These are phyloP conservation scores for Syrphus vitripennis DNA, from an alignment of 2,888 invertebrate genomes.

Conservation along the genomic window DNA sequence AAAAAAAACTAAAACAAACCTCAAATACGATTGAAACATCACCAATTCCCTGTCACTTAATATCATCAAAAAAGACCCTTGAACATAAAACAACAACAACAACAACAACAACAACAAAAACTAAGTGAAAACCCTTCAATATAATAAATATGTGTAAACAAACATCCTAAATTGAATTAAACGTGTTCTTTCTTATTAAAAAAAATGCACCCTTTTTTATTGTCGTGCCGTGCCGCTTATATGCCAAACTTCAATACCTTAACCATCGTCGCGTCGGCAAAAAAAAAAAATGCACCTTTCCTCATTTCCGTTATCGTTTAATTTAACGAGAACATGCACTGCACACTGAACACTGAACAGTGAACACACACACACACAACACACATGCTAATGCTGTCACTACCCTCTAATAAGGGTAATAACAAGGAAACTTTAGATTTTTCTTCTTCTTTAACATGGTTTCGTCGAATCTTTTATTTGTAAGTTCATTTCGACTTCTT, in stretches of 20 bases:
- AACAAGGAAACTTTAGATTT: slow-evolving; percentile 43
- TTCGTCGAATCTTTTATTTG: background rate
- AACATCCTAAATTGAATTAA: slow-evolving; percentile 53
- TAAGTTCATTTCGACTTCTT: background rate
- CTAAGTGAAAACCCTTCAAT: background rate
- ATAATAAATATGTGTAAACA: background rate
- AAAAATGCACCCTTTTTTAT: background rate
- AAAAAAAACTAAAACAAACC: background rate
- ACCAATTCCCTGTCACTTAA: background rate
- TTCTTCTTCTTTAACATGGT: slow-evolving; percentile 11
- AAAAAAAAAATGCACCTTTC: slow-evolving; percentile 23
- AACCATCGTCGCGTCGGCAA: slow-evolving; percentile 22
- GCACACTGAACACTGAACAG: too few relatives aligned
- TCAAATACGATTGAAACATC: background rate
- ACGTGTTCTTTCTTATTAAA: background rate
- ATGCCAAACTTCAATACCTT: slow-evolving; percentile 46
- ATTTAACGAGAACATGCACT: slow-evolving; percentile 56
- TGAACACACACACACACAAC: too few relatives aligned
- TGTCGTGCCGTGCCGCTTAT: background rate
- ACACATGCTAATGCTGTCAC: slow-evolving; percentile 55
- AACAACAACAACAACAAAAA: background rate
- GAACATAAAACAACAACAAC: too few relatives aligned
- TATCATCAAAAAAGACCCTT: background rate
- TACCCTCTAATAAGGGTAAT: slow-evolving; percentile 62
- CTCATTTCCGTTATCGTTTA: slow-evolving; percentile 55